Conservation (phyloP, 2,888 invertebrate genomes). For the Lepidocyrtoides sp. region DNA sequence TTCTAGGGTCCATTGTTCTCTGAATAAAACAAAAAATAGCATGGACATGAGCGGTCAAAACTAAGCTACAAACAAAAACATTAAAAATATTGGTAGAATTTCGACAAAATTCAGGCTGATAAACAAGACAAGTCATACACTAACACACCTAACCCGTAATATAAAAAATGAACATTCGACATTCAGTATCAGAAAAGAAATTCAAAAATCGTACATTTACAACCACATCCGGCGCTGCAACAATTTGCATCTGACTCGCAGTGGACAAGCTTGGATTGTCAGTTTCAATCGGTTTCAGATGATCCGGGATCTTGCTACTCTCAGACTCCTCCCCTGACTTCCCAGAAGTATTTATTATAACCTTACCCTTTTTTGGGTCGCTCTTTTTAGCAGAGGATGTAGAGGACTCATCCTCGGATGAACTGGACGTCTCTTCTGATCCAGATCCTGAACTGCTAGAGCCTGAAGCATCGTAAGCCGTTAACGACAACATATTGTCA, state of each 20-base stretch:
- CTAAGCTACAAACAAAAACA: slow-evolving; percentile 64
- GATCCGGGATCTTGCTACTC: no score
- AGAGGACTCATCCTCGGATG: slow-evolving; percentile 15
- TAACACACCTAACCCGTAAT: no score
- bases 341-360: slow-evolving; percentile 32
- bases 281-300: slow-evolving; percentile 89
- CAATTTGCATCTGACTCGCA: slow-evolving; percentile 90
- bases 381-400: slow-evolving; percentile 31
- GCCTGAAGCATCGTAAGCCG: slow-evolving; percentile 68
- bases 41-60: background rate
- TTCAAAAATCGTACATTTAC: slow-evolving; percentile 89
- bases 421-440: slow-evolving; percentile 4
- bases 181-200: background rate
- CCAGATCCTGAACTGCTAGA: slow-evolving; percentile 56
- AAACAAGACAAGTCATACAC: no score
- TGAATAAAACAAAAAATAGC: slow-evolving; percentile 86
- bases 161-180: no score
- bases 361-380: slow-evolving; percentile 58
- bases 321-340: background rate
- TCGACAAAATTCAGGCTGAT: no score
- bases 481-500: slow-evolving; percentile 65
- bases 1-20: slow-evolving; percentile 91
- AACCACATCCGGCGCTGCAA: slow-evolving; percentile 94
- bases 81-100: background rate
- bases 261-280: slow-evolving; percentile 88